Conservation (phyloP, 1,140 invertebrate species). For the Ceratosolen fusciceps region DNA sequence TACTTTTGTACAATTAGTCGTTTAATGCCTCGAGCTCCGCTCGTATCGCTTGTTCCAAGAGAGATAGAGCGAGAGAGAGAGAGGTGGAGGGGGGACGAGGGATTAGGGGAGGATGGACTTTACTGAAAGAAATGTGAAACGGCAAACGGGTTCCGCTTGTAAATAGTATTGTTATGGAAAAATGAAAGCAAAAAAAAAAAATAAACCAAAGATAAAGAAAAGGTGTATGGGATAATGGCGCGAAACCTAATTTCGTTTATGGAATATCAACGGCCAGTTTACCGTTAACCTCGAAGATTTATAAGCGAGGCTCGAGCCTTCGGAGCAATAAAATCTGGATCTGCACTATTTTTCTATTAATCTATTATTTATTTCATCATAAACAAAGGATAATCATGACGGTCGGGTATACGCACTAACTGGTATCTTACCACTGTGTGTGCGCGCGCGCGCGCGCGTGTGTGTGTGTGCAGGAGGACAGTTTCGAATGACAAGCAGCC, state of each 20-base stretch:
- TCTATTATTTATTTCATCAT: not conserved
- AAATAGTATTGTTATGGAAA: too few species aligned
- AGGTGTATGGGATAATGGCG: not conserved
- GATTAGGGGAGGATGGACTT: too few species aligned
- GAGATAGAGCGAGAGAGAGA: too few species aligned
- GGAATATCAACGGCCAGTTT: not conserved
- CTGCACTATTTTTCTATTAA: not conserved
- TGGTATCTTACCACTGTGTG: too few species aligned
- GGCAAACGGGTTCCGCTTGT: too few species aligned
- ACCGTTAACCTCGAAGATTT: not conserved
- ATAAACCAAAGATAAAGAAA: too few species aligned
- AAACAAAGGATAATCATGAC: not conserved
- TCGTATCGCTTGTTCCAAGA: too few species aligned
- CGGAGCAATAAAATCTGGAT: not conserved
- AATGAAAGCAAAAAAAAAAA: too few species aligned
- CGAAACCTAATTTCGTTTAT: not conserved
- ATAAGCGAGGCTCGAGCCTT: not conserved
- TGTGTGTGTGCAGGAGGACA: not conserved
- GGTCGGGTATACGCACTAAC: too few species aligned
- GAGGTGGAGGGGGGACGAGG: not conserved
- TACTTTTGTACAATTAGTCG: not conserved
- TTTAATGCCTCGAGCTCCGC: too few species aligned
- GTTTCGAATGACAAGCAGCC: not conserved
- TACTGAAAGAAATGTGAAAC: too few species aligned
- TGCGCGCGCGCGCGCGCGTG: too few species aligned